phyloP scores from a whole-genome alignment of 2,888 invertebrate species.

The Drosophila mayaguana region DNA sequence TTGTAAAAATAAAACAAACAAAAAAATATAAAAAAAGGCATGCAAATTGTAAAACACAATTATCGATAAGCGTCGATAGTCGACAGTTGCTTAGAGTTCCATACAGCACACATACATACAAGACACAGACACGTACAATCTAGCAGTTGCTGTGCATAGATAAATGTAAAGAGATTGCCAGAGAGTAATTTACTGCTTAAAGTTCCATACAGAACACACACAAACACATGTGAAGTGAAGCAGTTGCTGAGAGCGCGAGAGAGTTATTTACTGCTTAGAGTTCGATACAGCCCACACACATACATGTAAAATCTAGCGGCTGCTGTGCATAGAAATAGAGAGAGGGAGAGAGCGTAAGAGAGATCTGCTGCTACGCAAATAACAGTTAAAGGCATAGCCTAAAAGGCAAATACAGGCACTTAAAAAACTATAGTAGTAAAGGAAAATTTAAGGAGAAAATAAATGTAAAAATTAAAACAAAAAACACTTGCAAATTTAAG shows the following conservation, averaged over 20 bases:
- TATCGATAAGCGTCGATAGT: conserved; percentile 53
- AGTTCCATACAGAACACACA: neutral
- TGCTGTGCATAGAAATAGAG: conserved; percentile 31
- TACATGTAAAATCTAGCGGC: conserved; percentile 15
- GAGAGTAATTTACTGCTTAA: neutral
- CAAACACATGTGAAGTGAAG: conserved; percentile 9
- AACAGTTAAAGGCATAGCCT: conserved; percentile 53
- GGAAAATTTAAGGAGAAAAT: conserved; percentile 5
- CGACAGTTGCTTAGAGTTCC: conserved; percentile 51
- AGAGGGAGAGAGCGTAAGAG: conserved; percentile 16
- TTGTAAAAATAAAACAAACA: conserved; percentile 75
- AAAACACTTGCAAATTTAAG: conserved; percentile 9
- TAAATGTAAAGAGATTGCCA: conserved; percentile 15
- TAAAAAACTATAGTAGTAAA: conserved; percentile 27
- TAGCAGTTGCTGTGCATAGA: conserved; percentile 31
- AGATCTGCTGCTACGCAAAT: conserved; percentile 10
- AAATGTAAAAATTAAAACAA: conserved; percentile 22
- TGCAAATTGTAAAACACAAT: conserved; percentile 46
- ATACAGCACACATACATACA: conserved; percentile 45
- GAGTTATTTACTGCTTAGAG: conserved; percentile 5
- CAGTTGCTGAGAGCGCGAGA: conserved; percentile 16
- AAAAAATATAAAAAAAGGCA: conserved; percentile 28
- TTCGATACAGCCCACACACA: neutral
- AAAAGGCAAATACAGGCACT: conserved; percentile 42
- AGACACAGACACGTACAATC: conserved; percentile 5